Conservation (phyloP, 2,797 vertebrate genomes). For the Neosilurus mollespiculum region DNA sequence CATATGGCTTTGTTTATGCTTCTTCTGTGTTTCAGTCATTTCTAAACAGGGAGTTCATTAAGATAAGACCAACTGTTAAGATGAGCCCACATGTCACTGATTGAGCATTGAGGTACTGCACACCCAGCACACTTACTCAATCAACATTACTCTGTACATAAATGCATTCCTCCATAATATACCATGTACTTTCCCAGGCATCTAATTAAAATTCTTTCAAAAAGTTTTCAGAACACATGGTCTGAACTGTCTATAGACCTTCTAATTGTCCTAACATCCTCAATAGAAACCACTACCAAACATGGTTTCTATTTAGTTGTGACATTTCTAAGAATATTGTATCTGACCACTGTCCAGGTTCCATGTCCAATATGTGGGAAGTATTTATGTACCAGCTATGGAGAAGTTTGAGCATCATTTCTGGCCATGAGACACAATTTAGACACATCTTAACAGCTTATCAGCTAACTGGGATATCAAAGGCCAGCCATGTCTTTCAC, state of each 20-base stretch:
- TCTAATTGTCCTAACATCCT: not conserved
- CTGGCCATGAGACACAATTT: not conserved
- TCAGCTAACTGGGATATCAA: no score
- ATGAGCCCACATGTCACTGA: not conserved
- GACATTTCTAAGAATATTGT: not conserved
- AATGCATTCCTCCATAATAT: not conserved
- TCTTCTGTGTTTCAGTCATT: not conserved
- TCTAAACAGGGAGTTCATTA: not conserved
- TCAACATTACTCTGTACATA: not conserved
- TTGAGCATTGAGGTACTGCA: not conserved
- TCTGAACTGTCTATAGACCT: not conserved
- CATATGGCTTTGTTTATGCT: slow-evolving; percentile 10
- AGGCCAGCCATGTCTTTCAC: no score
- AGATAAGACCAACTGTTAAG: slow-evolving; percentile 7
- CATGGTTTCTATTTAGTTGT: not conserved
- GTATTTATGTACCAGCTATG: not conserved
- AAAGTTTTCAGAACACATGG: not conserved
- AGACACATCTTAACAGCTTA: no score
- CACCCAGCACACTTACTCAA: not conserved
- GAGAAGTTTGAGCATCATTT: not conserved
- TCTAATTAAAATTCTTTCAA: not conserved
- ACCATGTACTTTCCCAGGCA: not conserved
- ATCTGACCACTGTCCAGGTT: not conserved
- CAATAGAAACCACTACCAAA: not conserved
- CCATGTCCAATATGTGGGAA: not conserved